Percentiles rank a stretch among this genome's conserved stretches.
Conservation (phyloP, 2,888 invertebrate genomes). For the Agapetus fuscipes region DNA sequence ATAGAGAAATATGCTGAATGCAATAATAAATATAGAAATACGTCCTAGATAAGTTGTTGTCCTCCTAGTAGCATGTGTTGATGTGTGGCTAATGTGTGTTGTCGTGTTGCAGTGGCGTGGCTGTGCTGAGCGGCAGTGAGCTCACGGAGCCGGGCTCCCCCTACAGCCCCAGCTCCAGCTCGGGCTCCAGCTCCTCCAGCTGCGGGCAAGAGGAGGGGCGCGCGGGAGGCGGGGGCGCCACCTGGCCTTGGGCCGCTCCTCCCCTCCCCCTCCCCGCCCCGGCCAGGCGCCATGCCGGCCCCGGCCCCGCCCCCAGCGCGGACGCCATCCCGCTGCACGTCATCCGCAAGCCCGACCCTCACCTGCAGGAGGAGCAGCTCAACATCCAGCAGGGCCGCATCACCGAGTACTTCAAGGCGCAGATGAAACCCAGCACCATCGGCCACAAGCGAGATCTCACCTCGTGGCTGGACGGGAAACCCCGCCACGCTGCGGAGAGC, state of each 20-base stretch:
- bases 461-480: constrained; percentile 21
- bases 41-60: too few relatives aligned
- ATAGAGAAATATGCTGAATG: too few relatives aligned
- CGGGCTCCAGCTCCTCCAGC: constrained; percentile 29
- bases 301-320: constrained; percentile 24
- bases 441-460: constrained; percentile 39
- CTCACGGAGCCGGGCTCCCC: constrained; percentile 82
- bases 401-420: constrained; percentile 76
- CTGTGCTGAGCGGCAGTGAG: constrained; percentile 67
- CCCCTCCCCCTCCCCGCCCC: constrained; percentile 13
- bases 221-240: constrained; percentile 29
- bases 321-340: constrained; percentile 21
- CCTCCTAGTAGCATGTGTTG: too few relatives aligned
- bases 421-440: constrained; percentile 64
- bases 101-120: constrained; percentile 55
- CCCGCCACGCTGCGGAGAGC: neutral
- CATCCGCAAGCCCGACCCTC: constrained; percentile 25
- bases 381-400: constrained; percentile 63
- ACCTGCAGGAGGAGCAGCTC: constrained; percentile 24
- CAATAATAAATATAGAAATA: too few relatives aligned
- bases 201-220: constrained; percentile 46
- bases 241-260: constrained; percentile 21
- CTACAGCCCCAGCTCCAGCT: constrained; percentile 57
- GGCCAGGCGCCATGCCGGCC: constrained; percentile 2
- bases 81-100: constrained; percentile 74